Evolutionary conservation across 2,888 invertebrate genomes (phyloP), one percentile per base, ranked within the genome.

Genomic region (Capitulum mitella): DNA sequence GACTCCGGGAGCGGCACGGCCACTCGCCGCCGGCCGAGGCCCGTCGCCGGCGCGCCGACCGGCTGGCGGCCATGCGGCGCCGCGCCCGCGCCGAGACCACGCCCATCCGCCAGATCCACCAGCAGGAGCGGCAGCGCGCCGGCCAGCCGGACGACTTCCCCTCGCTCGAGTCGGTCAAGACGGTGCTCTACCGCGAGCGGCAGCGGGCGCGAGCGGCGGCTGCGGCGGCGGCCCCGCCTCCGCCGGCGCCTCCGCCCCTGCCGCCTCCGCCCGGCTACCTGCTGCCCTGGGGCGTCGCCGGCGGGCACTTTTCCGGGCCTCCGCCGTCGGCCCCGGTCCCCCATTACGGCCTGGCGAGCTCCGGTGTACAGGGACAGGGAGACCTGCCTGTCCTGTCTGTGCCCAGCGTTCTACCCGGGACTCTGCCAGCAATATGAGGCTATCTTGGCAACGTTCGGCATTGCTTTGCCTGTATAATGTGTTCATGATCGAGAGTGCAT

Each of bases 51-150:
- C 58, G 58, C 58, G 29, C n/a, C 58, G 58, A n/a, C n/a, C 29
- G 58, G 0, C 29, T 58, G 10, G 29, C 29, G 6, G 58, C 10
- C n/a, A n/a, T 58, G 58, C 58, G 58, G 1, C 29, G 12, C n/a
- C 58, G 58, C 10, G 58, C 58, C 10, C n/a, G 58, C n/a, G 10
- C 10, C 29, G 58, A 58, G 58, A 12, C 58, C 58, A 58, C 58
- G 29, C n/a, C 58, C n/a, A 58, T 58, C n/a, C 58, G n/a, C n/a
- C 58, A n/a, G 58, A n/a, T 58, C n/a, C n/a, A 29, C 58, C n/a
- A 29, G 29, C 58, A 58, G 58, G 58, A 58, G 58, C 58, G 58
- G 29, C n/a, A n/a, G n/a, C n/a, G 58, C 8, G 58, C 58, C 3
- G 58, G 58, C 58, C n/a, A n/a, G 29, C 58, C 58, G n/a, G 58